Conservation (phyloP, 2,113 vertebrate genomes). For the Oreochromis aureus region DNA sequence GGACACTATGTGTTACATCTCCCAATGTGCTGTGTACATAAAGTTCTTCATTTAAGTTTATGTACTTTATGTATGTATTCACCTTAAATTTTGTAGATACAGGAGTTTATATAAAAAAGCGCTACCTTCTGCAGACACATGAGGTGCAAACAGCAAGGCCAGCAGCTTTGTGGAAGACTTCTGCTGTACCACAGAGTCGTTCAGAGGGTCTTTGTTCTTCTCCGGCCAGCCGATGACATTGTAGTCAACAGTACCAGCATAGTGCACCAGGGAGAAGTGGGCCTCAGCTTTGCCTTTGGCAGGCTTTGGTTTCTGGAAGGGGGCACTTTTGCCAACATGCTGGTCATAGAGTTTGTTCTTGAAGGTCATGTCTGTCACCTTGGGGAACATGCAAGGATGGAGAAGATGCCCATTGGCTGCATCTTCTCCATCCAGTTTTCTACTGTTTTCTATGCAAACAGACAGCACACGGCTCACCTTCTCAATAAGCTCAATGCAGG, state of each 20-base stretch:
- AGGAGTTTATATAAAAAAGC: neutral
- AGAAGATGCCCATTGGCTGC: slow-evolving; percentile 76
- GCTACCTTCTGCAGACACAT: slow-evolving; percentile 41
- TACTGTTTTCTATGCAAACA: neutral
- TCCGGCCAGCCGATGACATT: slow-evolving; percentile 67
- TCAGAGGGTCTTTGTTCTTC: slow-evolving; percentile 74
- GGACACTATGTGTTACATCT: too few relatives aligned
- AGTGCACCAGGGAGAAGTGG: slow-evolving; percentile 11
- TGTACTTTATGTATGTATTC: too few relatives aligned
- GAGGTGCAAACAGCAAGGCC: slow-evolving; percentile 51
- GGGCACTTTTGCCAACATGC: slow-evolving; percentile 76
- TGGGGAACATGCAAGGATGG: slow-evolving; percentile 38
- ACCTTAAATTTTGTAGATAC: neutral
- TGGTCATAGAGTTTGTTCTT: slow-evolving; percentile 89
- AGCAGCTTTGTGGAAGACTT: slow-evolving; percentile 64
- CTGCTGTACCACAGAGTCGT: slow-evolving; percentile 69
- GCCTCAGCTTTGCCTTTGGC: neutral
- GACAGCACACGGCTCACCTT: slow-evolving; percentile 64
- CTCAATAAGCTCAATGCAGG: slow-evolving; percentile 85
- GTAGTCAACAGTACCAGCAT: slow-evolving; percentile 72
- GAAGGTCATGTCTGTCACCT: slow-evolving; percentile 69
- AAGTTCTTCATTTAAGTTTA: too few relatives aligned
- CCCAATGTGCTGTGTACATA: too few relatives aligned
- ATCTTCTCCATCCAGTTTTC: neutral
- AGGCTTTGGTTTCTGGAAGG: neutral